Percentiles rank a stretch among this genome's conserved stretches.
phyloP scores from a whole-genome alignment of 2,797 vertebrate species.

The Gymnoscopelus braueri region DNA sequence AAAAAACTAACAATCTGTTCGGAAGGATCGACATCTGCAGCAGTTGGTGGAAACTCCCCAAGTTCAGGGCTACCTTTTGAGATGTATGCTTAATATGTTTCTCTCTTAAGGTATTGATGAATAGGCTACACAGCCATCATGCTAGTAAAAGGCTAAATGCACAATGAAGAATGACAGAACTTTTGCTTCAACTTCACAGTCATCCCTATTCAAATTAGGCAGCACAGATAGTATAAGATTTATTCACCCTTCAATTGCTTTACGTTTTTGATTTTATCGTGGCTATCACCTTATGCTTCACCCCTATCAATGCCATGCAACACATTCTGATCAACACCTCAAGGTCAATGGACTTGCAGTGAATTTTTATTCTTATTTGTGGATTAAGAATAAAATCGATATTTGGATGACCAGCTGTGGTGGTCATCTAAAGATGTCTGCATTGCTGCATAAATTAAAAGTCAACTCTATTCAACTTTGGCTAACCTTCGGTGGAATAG shows the following conservation, averaged over 20 bases:
- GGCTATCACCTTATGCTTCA: constrained; percentile 33
- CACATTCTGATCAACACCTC: no score
- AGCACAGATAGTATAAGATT: neutral
- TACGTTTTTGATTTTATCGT: neutral
- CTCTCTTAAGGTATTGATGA: neutral
- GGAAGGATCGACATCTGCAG: constrained; percentile 5
- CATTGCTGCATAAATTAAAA: no score
- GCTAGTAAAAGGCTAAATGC: neutral
- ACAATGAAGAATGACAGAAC: neutral
- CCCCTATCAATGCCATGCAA: constrained; percentile 3
- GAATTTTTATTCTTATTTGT: no score
- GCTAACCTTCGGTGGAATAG: no score
- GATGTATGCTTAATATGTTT: neutral
- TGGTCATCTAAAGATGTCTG: no score
- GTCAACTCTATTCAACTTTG: no score
- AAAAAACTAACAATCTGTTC: constrained; percentile 6
- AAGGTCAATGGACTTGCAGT: no score
- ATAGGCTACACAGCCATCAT: neutral
- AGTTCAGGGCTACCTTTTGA: neutral
- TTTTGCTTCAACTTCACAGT: neutral
- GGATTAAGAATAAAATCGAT: no score
- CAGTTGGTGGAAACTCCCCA: neutral
- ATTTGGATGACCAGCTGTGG: no score
- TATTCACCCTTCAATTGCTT: no score
- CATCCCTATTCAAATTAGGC: neutral